Conservation (phyloP, 2,797 vertebrate genomes). For the Acanthiza pusilla region DNA sequence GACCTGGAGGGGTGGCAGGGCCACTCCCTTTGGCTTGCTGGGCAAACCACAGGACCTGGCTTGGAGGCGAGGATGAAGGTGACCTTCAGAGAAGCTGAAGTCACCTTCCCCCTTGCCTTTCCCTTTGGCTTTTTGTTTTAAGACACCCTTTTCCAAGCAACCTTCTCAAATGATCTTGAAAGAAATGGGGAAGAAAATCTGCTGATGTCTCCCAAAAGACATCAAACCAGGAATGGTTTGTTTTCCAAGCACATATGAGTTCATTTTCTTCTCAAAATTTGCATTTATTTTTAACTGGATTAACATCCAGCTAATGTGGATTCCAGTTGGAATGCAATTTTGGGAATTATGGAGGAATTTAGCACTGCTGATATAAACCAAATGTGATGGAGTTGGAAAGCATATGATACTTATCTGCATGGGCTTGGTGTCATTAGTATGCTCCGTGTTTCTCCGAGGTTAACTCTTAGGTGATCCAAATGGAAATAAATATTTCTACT, state of each 20-base stretch:
- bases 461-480: conserved; percentile 47
- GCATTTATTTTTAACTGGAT: conserved; percentile 71
- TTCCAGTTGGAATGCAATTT: conserved; percentile 71
- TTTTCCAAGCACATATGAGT: conserved; percentile 43
- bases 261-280: conserved; percentile 60
- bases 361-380: conserved; percentile 72
- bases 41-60: neutral
- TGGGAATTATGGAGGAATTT: conserved; percentile 48
- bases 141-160: neutral
- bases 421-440: conserved; percentile 6
- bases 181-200: neutral
- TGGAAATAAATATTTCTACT: neutral
- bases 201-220: conserved; percentile 27
- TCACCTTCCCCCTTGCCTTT: neutral
- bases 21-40: neutral
- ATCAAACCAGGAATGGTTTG: conserved; percentile 3
- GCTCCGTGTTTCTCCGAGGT: neutral
- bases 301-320: conserved; percentile 68
- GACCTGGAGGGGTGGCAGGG: neutral
- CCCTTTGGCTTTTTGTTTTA: neutral
- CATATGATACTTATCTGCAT: conserved; percentile 47
- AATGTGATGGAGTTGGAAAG: conserved; percentile 64
- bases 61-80: neutral
- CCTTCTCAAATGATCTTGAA: neutral
- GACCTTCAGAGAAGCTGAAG: neutral